Conservation (phyloP, 1,140 invertebrate genomes). For the Aphelenchoides besseyi region DNA sequence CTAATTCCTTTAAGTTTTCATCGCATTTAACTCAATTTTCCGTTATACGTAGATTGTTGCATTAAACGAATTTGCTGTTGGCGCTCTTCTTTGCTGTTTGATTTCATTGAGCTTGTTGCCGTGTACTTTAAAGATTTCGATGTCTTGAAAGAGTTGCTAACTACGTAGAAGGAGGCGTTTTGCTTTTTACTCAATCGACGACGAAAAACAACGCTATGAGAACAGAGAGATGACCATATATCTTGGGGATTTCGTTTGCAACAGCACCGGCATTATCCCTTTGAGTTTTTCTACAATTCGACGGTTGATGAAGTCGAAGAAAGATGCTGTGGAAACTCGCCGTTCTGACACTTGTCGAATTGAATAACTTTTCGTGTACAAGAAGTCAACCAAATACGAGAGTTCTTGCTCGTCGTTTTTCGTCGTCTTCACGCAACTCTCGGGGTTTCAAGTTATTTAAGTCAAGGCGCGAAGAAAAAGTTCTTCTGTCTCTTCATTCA, state of each 20-base stretch:
- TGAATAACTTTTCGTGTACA: background rate
- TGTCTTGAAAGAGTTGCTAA: no score
- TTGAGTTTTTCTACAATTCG: no score
- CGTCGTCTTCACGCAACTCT: background rate
- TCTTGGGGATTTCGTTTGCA: no score
- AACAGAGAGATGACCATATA: no score
- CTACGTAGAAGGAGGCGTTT: no score
- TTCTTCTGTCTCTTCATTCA: background rate
- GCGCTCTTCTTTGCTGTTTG: background rate
- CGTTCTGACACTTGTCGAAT: conserved; percentile 5
- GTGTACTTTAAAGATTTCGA: background rate
- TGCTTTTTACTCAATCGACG: no score
- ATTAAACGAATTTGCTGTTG: background rate
- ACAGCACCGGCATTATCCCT: no score
- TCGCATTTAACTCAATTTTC: no score
- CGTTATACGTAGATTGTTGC: background rate
- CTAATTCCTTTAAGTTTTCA: no score
- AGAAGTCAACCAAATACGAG: background rate
- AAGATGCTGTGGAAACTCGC: background rate
- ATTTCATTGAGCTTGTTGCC: background rate
- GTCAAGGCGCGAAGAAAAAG: conserved; percentile 3
- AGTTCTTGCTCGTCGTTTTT: background rate
- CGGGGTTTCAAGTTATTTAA: conserved; percentile 3
- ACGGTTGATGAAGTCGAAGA: background rate
- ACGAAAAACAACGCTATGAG: no score